Base-by-base conservation (phyloP, 1,140 invertebrate genomes). In the Calephelis nemesis region DNA sequence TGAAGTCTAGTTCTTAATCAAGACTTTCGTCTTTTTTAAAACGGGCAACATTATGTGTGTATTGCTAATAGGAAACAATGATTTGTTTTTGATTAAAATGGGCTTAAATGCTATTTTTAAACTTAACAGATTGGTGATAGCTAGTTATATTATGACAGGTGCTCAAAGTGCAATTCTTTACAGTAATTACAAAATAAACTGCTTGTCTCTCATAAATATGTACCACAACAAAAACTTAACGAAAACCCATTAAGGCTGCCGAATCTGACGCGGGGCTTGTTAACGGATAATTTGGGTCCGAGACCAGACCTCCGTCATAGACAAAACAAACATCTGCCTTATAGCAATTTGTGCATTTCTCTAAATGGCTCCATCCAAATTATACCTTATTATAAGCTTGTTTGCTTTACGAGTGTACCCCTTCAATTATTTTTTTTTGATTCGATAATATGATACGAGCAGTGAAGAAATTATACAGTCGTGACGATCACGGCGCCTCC, bases 301-400 rank as follows among this genome's bases (percentile, higher is more conserved):
- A 6, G 69, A 62, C 76, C 79, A 81, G 89, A 91, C 89, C 89
- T 88, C 89, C 89, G 79, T 90, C 89, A 91, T 91, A 90, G 89
- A 91, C 85, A 87, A 90, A 91, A 88, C 87, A 91, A 91, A 90
- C 89, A 91, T 83, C 89, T 91, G 89, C 89, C 85, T 70, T 70
- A 76, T 70, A 76, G 82, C 81, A 89, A 91, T 91, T 90, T 88
- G 87, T 88, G 85, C 89, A 89, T 90, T 91, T 91, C 89, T 91
- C 87, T 90, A 91, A 91, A 91, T 90, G 87, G 85, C 81, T 85
- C 83, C 84, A 77, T 87, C 88, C 89, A 89, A 91, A 91, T 91
- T 90, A 90, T 80, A 90, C 69, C 87, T 91, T 91, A 90, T 90
- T 91, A 90, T 91, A 90, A 90, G 89, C 87, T 91, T 90, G 89